Evolutionary conservation across 2,888 invertebrate genomes (phyloP), one percentile per base, ranked within the genome.

Genomic region (Hipparchia semele): DNA sequence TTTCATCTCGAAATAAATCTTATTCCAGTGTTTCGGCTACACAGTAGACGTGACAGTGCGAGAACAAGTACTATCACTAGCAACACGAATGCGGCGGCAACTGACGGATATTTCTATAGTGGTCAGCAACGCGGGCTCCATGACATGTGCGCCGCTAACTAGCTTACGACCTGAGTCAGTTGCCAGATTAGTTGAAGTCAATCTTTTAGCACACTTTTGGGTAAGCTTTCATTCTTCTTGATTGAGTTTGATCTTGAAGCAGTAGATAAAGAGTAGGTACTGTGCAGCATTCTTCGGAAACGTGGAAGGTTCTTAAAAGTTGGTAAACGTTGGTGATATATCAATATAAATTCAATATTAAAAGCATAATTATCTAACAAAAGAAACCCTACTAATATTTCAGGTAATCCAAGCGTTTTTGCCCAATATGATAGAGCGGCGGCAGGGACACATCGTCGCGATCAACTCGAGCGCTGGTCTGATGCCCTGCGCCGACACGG

Each of bases 341-440:
- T 23, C 23, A 1, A 23, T 23, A 23, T 23, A 23, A 23, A 23
- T 23, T 23, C 66, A 13, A 13, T 53, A 10, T 60, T 59, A 64
- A 7, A 39, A 2, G 8, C n/a, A 54, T n/a, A 12, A 12, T 2
- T 54, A 10, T 54, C 12, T 54, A 54, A 10, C 12, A n/a, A 4
- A n/a, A 12, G 4, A 12, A 54, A 12, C 12, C 53, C 3, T 2
- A 10, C 4, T 3, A 7, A 33, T 54, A 66, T 68, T 68, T 75
- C 79, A 94, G 94, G 81, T 92, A 68, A 91, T 94, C 67, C 91
- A 93, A 84, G 90, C 93, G 0, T 94, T 94, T 73, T 80, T 94
- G 13, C 94, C 94, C 6, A 85, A 81, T 70, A 94, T 94, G 94
- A 88, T 94, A n/a, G 92, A 93, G 72, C 86, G 88, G 69, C 83